Conservation (phyloP, 2,113 vertebrate genomes). For the Trematocara variabile region DNA sequence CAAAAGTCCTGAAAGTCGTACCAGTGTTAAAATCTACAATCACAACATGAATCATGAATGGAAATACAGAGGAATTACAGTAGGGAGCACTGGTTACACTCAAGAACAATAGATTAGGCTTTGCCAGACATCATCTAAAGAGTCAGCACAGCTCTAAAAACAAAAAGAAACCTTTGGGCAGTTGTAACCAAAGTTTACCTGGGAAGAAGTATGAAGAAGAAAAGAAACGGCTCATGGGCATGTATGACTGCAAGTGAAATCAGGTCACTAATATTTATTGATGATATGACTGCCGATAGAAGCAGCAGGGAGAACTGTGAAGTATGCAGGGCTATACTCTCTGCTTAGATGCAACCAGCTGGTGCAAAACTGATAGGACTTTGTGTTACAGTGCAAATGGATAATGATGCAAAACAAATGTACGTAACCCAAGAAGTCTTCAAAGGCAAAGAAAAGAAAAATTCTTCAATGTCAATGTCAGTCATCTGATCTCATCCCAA, state of each 20-base stretch:
- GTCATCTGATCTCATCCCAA: not conserved
- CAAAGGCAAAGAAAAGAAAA: not conserved
- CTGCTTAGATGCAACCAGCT: not conserved
- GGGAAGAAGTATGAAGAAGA: not conserved
- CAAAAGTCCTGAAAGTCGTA: not conserved
- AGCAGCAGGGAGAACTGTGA: not conserved
- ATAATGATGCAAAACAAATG: not conserved
- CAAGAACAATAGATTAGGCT: not conserved
- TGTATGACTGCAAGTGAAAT: not conserved
- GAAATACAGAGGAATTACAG: not conserved
- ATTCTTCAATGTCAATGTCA: not conserved
- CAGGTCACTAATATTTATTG: not conserved
- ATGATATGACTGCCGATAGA: not conserved
- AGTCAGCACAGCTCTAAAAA: not conserved
- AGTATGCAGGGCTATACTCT: not conserved
- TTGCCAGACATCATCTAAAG: not conserved
- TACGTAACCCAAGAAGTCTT: not conserved
- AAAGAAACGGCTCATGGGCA: not conserved
- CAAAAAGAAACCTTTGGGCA: not conserved
- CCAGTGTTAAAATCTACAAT: not conserved
- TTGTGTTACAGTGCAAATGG: not conserved
- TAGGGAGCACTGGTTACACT: not conserved
- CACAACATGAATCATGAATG: not conserved
- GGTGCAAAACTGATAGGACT: not conserved
- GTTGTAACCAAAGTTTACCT: not conserved